Conservation (phyloP, 2,888 invertebrate genomes). For the Desoria tigrina region DNA sequence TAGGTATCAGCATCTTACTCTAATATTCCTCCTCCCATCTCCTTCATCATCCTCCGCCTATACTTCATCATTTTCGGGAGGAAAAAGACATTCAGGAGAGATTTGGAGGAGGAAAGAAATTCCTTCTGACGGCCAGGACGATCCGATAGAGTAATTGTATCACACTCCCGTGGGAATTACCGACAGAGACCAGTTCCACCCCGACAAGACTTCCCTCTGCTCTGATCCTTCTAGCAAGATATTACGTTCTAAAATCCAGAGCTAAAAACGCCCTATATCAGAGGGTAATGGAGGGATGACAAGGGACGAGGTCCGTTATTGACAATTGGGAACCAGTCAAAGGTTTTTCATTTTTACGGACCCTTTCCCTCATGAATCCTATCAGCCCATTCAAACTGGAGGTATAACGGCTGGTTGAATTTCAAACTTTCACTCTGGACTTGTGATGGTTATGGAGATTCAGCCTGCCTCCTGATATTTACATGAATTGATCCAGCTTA, state of each 20-base stretch:
- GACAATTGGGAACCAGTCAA: conserved; percentile 1
- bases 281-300: not conserved
- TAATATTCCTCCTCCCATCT: not conserved
- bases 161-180: conserved; percentile 23
- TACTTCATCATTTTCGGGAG: conserved; percentile 8
- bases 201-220: not conserved
- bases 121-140: not conserved
- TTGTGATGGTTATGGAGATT: too few relatives aligned
- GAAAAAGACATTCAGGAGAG: not conserved
- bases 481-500: conserved; percentile 5
- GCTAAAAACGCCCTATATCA: not conserved
- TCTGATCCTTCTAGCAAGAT: not conserved
- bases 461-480: not conserved
- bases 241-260: not conserved
- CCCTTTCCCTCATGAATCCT: not conserved
- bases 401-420: too few relatives aligned
- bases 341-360: conserved; percentile 10
- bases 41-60: not conserved
- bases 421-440: too few relatives aligned
- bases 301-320: not conserved
- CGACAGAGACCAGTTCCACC: not conserved
- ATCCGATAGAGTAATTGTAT: conserved; percentile 30
- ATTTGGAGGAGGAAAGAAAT: not conserved
- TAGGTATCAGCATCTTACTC: not conserved
- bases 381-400: not conserved